phyloP scores from a whole-genome alignment of 2,113 vertebrate species.

The Tenebrosternarchus preto region DNA sequence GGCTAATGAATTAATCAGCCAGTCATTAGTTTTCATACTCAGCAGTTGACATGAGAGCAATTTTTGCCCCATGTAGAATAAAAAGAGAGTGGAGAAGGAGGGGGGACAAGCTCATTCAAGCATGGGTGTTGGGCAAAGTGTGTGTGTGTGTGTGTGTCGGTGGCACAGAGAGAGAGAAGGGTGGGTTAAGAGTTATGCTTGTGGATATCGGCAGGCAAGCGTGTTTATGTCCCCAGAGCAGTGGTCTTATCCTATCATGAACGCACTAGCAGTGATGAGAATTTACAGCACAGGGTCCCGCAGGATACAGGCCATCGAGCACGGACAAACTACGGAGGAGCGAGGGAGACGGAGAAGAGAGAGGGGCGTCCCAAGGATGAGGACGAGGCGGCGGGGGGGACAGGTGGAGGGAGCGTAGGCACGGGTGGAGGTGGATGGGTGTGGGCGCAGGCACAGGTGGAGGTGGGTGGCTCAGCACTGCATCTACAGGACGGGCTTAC shows the following conservation, averaged over 20 bases:
- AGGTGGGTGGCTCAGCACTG: too few species aligned
- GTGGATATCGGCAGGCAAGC: conserved; percentile 20
- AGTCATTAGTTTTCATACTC: conserved; percentile 69
- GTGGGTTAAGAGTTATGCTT: conserved; percentile 32
- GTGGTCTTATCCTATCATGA: conserved; percentile 37
- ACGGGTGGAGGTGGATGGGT: too few species aligned
- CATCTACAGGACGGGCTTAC: too few species aligned
- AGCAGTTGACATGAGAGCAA: conserved; percentile 42
- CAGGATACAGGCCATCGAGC: conserved; percentile 34
- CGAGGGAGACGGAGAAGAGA: neutral
- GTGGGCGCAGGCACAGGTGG: too few species aligned
- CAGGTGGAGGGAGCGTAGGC: too few species aligned
- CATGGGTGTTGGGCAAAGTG: conserved; percentile 58
- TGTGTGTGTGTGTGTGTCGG: conserved; percentile 24
- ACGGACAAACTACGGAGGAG: conserved; percentile 30
- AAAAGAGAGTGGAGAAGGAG: conserved; percentile 41
- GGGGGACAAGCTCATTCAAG: conserved; percentile 62
- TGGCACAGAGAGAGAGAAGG: neutral
- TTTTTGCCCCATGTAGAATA: conserved; percentile 44
- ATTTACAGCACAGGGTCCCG: conserved; percentile 41
- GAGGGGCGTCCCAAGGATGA: neutral
- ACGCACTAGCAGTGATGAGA: conserved; percentile 32
- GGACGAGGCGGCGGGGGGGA: neutral
- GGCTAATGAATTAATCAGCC: conserved; percentile 76
- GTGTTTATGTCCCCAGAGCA: conserved; percentile 29